Evolutionary conservation across 2,888 invertebrate genomes (phyloP).

Genomic region (Limnephilus auricula): DNA sequence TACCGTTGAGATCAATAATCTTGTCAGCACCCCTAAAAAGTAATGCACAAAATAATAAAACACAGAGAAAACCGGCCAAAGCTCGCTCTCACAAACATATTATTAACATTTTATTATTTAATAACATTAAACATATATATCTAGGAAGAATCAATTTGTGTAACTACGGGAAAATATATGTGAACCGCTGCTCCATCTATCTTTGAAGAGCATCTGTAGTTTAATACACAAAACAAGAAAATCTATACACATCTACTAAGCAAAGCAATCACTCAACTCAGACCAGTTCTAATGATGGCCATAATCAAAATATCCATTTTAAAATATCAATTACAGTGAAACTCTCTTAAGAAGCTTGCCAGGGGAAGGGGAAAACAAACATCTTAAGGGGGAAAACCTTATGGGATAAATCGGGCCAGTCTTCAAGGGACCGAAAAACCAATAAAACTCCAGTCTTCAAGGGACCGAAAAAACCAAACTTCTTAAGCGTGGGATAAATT

Average conservation of each 20-base stretch:
- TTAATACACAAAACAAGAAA: not conserved
- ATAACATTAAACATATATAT: not conserved
- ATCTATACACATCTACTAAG: not conserved
- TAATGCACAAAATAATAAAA: slow-evolving; percentile 45
- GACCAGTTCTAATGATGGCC: not conserved
- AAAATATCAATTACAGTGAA: not conserved
- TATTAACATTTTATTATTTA: not conserved
- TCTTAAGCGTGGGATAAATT: no score
- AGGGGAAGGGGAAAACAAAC: no score
- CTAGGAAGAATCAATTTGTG: not conserved
- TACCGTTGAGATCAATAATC: slow-evolving; percentile 62
- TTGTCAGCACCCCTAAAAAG: slow-evolving; percentile 66
- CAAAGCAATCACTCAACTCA: not conserved
- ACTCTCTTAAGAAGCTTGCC: no score
- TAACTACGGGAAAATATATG: not conserved
- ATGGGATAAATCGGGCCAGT: no score
- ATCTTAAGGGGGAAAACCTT: no score
- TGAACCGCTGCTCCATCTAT: not conserved
- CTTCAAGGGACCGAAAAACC: no score
- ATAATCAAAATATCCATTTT: not conserved
- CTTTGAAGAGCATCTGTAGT: not conserved
- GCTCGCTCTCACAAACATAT: not conserved
- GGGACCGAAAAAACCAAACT: no score
- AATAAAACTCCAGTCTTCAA: no score
- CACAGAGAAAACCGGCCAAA: not conserved